A percentile compares a stretch with the other conserved stretches of the same genome.
Conservation (phyloP, 2,113 vertebrate genomes). For the Odobenus rosmarus region DNA sequence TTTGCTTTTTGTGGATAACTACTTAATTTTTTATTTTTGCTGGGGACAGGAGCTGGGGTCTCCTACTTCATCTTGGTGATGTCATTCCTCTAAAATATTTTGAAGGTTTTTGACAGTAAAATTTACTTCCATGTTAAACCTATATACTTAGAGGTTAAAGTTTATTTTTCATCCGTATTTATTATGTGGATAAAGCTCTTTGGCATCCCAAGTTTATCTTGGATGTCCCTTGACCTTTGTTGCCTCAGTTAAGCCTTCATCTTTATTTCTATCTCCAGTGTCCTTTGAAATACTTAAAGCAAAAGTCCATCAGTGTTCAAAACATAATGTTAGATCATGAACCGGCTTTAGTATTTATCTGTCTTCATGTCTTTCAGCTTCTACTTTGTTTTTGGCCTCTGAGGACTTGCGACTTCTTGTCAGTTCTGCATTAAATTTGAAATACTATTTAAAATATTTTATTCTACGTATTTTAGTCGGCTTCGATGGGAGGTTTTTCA, state of each 20-base stretch:
- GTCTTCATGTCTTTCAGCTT: neutral
- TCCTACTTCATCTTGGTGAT: neutral
- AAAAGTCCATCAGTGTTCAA: neutral
- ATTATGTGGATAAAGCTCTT: neutral
- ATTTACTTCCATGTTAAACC: neutral
- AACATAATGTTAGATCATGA: neutral
- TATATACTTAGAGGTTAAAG: neutral
- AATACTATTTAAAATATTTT: neutral
- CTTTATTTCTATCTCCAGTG: neutral
- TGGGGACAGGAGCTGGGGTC: neutral
- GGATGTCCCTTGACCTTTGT: neutral
- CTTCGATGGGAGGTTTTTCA: neutral
- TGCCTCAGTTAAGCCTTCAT: neutral
- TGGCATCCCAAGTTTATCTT: neutral
- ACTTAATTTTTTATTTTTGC: neutral
- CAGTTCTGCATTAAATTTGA: neutral
- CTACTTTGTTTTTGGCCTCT: neutral
- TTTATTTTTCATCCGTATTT: neutral
- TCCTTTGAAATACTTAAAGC: neutral
- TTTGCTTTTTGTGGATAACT: neutral
- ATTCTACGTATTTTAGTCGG: neutral
- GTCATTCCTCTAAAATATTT: neutral
- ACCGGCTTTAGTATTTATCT: neutral
- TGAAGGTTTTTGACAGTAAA: neutral
- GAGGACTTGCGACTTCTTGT: neutral